Base-by-base conservation (phyloP, 2,113 vertebrate genomes). In the Oreotrochilus melanogaster region DNA sequence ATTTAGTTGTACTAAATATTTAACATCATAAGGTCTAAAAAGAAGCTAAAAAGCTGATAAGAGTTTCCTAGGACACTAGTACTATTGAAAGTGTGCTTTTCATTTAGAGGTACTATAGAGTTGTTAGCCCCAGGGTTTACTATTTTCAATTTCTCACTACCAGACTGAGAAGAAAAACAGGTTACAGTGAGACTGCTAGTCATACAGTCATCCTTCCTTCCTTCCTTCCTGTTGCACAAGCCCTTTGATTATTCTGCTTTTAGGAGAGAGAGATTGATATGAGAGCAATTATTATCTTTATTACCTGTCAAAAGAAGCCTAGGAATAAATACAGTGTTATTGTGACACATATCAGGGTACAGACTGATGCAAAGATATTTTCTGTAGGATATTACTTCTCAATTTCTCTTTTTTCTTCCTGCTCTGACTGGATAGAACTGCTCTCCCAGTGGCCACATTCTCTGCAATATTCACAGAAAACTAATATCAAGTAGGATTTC, bases 161-260 rank as follows among this genome's bases (percentile, higher is more conserved):
- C 56, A 57, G 51, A 50, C 48, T n/a, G 66, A 79, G 73, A 87
- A 67, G 30, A 65, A 85, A 94, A 90, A 47, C 67, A 82, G 61
- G 27, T 69, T 72, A 42, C 39, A 50, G 56, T 22, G 51, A 39
- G 16, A 48, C 62, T 86, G 45, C 72, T 70, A 78, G 65, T 90
- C 72, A 79, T 6, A 3, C 61, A 58, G 51, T 24, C 61, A 23
- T 87, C 69, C 84, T 94, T 86, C 87, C 91, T 96, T 86, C 87
- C 91, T 96, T 74, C 87, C 91, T 96, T 74, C 80, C 75, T 94
- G 60, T 66, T 75, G 35, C 65, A 50, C 57, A 65, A 89, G 56
- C 47, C 47, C 6, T 0, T 42, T 30, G 47, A 9, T 57, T 22
- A 48, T 48, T 65, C 51, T 87, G 61, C 50, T 93, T 6, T 33